Evolutionary conservation across 2,113 vertebrate species (phyloP).

Genomic region (Phoxinus phoxinus): DNA sequence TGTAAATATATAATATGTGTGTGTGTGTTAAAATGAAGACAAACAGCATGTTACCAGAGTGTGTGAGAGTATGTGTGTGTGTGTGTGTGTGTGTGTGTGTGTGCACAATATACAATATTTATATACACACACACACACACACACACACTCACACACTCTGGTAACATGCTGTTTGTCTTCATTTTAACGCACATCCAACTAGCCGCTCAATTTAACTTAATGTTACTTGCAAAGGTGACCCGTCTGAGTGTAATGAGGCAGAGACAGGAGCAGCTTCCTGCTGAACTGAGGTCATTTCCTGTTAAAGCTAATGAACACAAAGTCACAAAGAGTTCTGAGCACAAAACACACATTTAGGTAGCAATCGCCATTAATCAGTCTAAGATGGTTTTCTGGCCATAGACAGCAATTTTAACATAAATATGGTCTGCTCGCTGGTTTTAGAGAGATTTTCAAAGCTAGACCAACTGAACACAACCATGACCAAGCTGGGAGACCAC

Average conservation of each 20-base stretch:
- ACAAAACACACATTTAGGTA: not conserved
- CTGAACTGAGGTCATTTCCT: slow-evolving; percentile 13
- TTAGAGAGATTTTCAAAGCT: not conserved
- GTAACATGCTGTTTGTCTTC: not conserved
- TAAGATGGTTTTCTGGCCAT: not conserved
- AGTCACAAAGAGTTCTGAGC: not conserved
- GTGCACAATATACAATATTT: too few relatives aligned
- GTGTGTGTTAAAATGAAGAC: too few relatives aligned
- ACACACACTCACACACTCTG: not conserved
- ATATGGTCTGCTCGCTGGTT: not conserved
- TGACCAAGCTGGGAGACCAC: not conserved
- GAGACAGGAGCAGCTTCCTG: not conserved
- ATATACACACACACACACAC: too few relatives aligned
- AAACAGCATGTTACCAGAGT: too few relatives aligned
- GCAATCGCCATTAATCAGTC: not conserved
- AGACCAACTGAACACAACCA: not conserved
- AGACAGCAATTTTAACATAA: not conserved
- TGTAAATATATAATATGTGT: too few relatives aligned
- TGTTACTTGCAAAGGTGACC: slow-evolving; percentile 8
- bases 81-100: too few relatives aligned
- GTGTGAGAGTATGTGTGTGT: too few relatives aligned
- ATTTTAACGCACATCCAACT: not conserved
- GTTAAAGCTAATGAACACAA: not conserved
- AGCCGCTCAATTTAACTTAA: not conserved
- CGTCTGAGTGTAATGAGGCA: not conserved